Percentiles rank a stretch among this genome's conserved stretches.
Evolutionary conservation across 2,888 invertebrate species (phyloP).

Genomic region (Sinelater perroti): DNA sequence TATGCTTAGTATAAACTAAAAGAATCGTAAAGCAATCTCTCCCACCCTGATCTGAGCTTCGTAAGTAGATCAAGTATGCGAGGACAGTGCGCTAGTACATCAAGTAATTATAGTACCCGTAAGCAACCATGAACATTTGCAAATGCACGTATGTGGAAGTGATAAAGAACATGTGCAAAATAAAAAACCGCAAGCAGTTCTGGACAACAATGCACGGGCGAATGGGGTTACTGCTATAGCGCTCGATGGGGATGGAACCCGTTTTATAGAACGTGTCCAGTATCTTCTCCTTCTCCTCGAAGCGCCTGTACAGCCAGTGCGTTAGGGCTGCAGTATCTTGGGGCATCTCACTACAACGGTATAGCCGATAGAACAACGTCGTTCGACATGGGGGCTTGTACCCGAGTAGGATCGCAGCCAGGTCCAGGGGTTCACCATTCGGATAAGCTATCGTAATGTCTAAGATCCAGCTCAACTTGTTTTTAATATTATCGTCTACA

Average conservation of each 20-base stretch:
- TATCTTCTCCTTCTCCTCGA: slow-evolving; percentile 88
- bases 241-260: slow-evolving; percentile 70
- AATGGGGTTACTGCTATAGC: slow-evolving; percentile 62
- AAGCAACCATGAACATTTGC: slow-evolving; percentile 65
- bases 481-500: slow-evolving; percentile 24
- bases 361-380: slow-evolving; percentile 80
- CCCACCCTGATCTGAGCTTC: slow-evolving; percentile 32
- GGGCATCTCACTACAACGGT: slow-evolving; percentile 71
- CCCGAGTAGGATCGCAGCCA: slow-evolving; percentile 81
- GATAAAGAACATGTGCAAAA: slow-evolving; percentile 82
- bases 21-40: slow-evolving; percentile 31
- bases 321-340: slow-evolving; percentile 79
- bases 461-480: slow-evolving; percentile 77
- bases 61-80: slow-evolving; percentile 45
- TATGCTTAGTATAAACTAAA: slow-evolving; percentile 11
- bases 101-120: slow-evolving; percentile 58
- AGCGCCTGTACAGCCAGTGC: slow-evolving; percentile 88
- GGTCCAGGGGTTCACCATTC: slow-evolving; percentile 80
- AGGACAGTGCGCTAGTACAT: slow-evolving; percentile 58
- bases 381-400: slow-evolving; percentile 77
- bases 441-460: slow-evolving; percentile 95
- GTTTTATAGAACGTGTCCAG: slow-evolving; percentile 84
- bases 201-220: slow-evolving; percentile 73
- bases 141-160: slow-evolving; percentile 80
- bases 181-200: slow-evolving; percentile 77